A percentile compares a stretch with the other conserved stretches of the same genome.
phyloP scores from a whole-genome alignment of 2,113 vertebrate genomes.

The Neoarius graeffei region DNA sequence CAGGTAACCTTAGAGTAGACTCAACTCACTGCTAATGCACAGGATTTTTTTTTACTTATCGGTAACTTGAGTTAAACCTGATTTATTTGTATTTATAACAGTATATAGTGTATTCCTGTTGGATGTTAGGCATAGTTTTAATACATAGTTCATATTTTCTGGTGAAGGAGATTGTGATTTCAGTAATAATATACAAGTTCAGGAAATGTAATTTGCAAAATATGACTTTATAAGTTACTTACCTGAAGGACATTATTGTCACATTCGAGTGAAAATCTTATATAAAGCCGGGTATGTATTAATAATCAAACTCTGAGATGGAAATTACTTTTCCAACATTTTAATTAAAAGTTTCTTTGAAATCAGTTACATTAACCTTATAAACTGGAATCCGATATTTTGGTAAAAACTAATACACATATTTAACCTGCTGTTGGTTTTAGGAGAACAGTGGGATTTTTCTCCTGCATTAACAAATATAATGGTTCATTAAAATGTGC shows the following conservation, averaged over 20 bases:
- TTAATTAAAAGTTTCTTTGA: neutral
- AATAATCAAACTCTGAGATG: neutral
- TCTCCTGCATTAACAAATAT: neutral
- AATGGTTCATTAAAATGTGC: neutral
- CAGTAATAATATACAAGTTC: slow-evolving; percentile 4
- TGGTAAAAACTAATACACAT: neutral
- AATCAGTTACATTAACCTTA: slow-evolving; percentile 5
- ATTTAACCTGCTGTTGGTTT: neutral
- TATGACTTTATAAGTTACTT: neutral
- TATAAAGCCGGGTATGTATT: neutral
- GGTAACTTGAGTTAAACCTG: neutral
- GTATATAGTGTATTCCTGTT: neutral
- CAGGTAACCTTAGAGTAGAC: neutral
- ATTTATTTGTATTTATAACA: neutral
- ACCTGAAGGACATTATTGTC: neutral
- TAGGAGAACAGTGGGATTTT: neutral
- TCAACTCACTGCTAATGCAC: neutral
- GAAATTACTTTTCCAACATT: neutral
- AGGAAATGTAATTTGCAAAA: neutral
- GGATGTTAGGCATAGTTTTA: neutral
- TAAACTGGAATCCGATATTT: neutral
- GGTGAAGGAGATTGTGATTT: neutral
- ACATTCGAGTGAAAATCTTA: neutral
- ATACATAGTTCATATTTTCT: neutral
- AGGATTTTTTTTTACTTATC: neutral